Percentiles rank a stretch among this genome's conserved stretches.
Conservation (phyloP, 2,797 vertebrate species). For the Catostomus latipinnis region DNA sequence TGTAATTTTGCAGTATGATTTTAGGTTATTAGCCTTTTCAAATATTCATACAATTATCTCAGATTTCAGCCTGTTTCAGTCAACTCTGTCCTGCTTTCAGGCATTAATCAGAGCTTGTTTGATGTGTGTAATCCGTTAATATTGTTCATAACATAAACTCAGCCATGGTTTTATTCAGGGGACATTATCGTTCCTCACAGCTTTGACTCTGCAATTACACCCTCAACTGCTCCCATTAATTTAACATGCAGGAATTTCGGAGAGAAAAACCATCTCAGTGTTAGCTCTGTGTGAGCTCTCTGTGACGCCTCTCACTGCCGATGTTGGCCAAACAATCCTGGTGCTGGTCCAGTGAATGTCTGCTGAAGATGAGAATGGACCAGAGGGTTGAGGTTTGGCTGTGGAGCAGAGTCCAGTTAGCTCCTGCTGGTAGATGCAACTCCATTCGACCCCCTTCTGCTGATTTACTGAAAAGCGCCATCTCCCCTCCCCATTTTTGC, state of each 20-base stretch:
- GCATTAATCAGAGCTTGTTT: constrained; percentile 53
- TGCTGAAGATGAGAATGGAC: not conserved
- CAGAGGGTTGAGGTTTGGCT: too few species aligned
- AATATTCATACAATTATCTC: constrained; percentile 31
- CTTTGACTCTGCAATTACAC: constrained; percentile 83
- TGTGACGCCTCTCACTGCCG: constrained; percentile 75
- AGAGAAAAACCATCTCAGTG: constrained; percentile 65
- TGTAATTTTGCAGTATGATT: constrained; percentile 9
- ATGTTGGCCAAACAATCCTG: constrained; percentile 59
- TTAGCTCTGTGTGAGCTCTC: constrained; percentile 55
- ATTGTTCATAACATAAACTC: constrained; percentile 67
- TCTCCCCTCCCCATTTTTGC: too few species aligned
- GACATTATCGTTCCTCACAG: constrained; percentile 82
- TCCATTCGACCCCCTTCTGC: too few species aligned
- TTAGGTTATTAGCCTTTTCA: constrained; percentile 10
- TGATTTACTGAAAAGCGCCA: too few species aligned
- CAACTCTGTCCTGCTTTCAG: constrained; percentile 26
- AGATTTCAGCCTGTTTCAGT: constrained; percentile 13
- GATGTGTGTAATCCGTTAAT: constrained; percentile 68
- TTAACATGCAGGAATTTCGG: constrained; percentile 78
- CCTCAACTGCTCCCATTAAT: constrained; percentile 81
- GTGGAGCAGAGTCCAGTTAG: too few species aligned
- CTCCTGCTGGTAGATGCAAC: too few species aligned
- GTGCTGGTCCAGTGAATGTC: constrained; percentile 6
- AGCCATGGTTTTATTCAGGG: constrained; percentile 73